These are phyloP conservation scores for Tinea semifulvella DNA, from an alignment of 2,888 invertebrate genomes.

Conservation along the genomic window DNA sequence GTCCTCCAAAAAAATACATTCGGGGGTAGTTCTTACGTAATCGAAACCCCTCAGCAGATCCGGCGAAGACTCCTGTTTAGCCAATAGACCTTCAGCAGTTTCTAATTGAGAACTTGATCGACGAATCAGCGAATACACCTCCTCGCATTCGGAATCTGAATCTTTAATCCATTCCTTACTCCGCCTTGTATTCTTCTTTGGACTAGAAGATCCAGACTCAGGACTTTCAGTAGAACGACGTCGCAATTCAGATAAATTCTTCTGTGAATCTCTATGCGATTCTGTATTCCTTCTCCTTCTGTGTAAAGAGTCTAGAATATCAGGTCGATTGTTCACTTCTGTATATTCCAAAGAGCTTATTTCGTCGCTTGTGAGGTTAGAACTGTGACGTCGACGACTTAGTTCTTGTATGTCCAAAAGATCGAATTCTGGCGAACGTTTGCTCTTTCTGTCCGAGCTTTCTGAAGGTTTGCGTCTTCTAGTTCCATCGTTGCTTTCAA, in stretches of 20 bases:
- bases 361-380: constrained; percentile 58
- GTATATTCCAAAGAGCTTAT: constrained; percentile 58
- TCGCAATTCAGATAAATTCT: constrained; percentile 47
- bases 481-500: constrained; percentile 52
- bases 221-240: constrained; percentile 53
- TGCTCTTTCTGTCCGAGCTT: constrained; percentile 39
- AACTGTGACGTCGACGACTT: constrained; percentile 53
- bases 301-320: constrained; percentile 51
- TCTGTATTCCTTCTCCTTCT: constrained; percentile 37
- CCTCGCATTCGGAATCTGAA: constrained; percentile 75
- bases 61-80: constrained; percentile 52
- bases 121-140: constrained; percentile 69
- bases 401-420: constrained; percentile 50
- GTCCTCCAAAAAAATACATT: constrained; percentile 45
- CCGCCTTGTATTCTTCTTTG: constrained; percentile 43
- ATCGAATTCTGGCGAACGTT: constrained; percentile 52
- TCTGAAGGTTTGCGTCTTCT: constrained; percentile 50
- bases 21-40: constrained; percentile 59
- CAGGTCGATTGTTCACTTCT: constrained; percentile 57
- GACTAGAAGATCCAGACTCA: constrained; percentile 48
- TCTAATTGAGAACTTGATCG: constrained; percentile 70
- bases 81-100: constrained; percentile 67
- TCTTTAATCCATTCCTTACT: constrained; percentile 37
- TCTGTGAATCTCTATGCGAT: constrained; percentile 38
- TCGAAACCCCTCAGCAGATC: constrained; percentile 57